phyloP scores from a whole-genome alignment of 2,888 invertebrate genomes.

The Coelogynopora nodosa region DNA sequence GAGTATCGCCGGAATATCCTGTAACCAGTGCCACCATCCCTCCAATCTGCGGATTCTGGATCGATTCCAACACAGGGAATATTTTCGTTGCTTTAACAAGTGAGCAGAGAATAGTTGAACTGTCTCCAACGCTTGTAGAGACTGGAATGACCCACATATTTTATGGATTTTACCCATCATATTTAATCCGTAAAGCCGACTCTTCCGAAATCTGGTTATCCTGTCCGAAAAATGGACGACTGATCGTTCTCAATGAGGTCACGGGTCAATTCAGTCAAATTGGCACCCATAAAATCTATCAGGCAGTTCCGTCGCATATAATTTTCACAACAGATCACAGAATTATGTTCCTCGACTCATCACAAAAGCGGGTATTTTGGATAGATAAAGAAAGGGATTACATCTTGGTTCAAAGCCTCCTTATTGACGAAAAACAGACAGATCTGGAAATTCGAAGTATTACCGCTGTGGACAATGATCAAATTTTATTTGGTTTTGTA shows the following conservation, averaged over 20 bases:
- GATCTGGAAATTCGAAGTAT: neutral
- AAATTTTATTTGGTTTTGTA: neutral
- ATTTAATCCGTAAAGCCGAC: constrained; percentile 33
- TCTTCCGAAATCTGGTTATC: constrained; percentile 36
- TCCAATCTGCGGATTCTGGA: constrained; percentile 17
- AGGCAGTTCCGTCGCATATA: constrained; percentile 36
- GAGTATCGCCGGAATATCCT: neutral
- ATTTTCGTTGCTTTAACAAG: constrained; percentile 33
- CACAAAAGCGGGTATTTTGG: constrained; percentile 38
- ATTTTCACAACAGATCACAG: constrained; percentile 23
- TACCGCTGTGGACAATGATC: neutral
- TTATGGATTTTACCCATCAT: constrained; percentile 29
- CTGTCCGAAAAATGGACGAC: constrained; percentile 36
- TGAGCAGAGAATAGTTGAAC: constrained; percentile 16
- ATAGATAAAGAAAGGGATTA: constrained; percentile 36
- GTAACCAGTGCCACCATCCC: neutral
- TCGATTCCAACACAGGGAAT: constrained; percentile 36
- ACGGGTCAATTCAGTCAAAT: constrained; percentile 34
- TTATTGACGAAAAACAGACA: neutral
- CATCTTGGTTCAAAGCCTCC: constrained; percentile 24
- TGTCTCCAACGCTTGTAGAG: constrained; percentile 29
- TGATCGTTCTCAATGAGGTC: constrained; percentile 26
- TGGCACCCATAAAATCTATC: constrained; percentile 35
- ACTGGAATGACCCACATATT: constrained; percentile 24
- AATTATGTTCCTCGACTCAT: constrained; percentile 36